Base-by-base conservation (phyloP, 92 coral and sea anemone genomes). In the Palythoa caribaeorum region DNA sequence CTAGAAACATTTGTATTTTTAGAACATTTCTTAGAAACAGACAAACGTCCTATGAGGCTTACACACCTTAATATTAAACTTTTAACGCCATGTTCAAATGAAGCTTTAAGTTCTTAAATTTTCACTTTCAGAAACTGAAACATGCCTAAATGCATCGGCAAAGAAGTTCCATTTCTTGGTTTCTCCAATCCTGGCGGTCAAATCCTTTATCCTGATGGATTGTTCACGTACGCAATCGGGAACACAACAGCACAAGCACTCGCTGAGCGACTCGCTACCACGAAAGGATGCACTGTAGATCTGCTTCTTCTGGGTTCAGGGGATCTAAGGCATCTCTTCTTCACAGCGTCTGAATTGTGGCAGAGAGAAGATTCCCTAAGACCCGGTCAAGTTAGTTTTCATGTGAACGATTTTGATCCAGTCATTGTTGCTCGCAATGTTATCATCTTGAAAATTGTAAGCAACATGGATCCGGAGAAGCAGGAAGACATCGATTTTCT, bases 351-450 rank as follows among this genome's bases (percentile, higher is more conserved):
- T 1, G 95, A 91, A 63, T 28, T 90, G 62, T 90, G 93, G 14
- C 79, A 76, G 60, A 88, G 93, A 76, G 85, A 88, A 48, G 54
- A 79, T 60, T 71, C 73, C 35, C 83, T 88, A 6, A 74, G 90
- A 19, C 92, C 95, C 0, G 44, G 62, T 8, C 86, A 91, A 52
- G 44, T 93, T 8, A 68, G 55, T 54, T 90, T 93, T 8, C 95
- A 93, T 71, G 55, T 93, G 70, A 93, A 93, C 65, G 95, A 93
- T 60, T 93, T 90, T 57, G 94, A 93, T 20, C 92, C 95, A 17
- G 68, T 90, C 70, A 77, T 93, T 10, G 86, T 90, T 35, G 93
- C 95, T 9, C 92, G 95, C 1, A 85, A 90, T 80, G 93, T 91
- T 9, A 63, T 93, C 6, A 36, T 90, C 11, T 77, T 93, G 20